Conservation (phyloP, 2,797 vertebrate species). For the Austrolebias charrua region DNA sequence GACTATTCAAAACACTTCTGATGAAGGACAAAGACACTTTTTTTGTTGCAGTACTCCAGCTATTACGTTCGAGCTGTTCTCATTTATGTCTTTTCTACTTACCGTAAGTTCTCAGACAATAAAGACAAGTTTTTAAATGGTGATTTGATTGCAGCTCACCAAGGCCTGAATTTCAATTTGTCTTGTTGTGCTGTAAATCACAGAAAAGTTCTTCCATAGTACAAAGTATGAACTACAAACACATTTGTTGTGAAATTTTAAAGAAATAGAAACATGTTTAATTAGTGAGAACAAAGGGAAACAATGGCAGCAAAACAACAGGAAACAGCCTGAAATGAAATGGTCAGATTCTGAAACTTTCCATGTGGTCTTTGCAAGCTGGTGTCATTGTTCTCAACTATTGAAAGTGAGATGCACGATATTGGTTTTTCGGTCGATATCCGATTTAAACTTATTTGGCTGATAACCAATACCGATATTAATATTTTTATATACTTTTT, state of each 20-base stretch:
- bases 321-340: background rate
- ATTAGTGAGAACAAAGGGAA: background rate
- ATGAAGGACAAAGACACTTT: background rate
- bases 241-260: slow-evolving; percentile 1
- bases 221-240: background rate
- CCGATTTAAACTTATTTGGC: too few relatives aligned
- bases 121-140: background rate
- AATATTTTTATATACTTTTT: too few relatives aligned
- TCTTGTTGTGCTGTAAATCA: slow-evolving; percentile 1
- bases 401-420: background rate
- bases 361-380: background rate
- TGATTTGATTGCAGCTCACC: slow-evolving; percentile 8
- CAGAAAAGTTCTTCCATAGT: background rate
- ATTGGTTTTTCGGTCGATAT: too few relatives aligned
- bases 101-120: background rate
- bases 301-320: background rate
- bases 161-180: slow-evolving; percentile 2
- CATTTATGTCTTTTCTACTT: background rate
- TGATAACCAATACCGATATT: too few relatives aligned
- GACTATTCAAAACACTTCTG: background rate
- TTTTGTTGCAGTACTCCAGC: background rate
- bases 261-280: background rate
- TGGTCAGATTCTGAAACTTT: background rate
- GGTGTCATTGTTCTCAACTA: background rate
- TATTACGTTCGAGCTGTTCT: background rate